A percentile compares a stretch with the other conserved stretches of the same genome.
phyloP scores from a whole-genome alignment of 2,888 invertebrate genomes.

The Eudasyphora cyanicolor region DNA sequence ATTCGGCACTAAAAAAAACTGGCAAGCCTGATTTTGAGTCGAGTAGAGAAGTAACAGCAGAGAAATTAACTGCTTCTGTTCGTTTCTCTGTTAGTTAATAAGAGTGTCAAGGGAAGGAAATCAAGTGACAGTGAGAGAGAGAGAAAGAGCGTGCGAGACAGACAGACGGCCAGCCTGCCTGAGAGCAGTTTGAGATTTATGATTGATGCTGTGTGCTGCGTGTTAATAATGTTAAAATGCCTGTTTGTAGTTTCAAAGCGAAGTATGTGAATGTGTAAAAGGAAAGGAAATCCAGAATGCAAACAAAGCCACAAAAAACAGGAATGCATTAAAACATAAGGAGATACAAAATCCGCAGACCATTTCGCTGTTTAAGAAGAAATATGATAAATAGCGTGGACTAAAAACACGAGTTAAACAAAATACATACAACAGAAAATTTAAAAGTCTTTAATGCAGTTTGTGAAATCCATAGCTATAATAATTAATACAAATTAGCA shows the following conservation, averaged over 20 bases:
- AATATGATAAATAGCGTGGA: background rate
- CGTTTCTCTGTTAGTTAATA: too few relatives aligned
- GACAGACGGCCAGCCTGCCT: background rate
- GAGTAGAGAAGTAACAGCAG: background rate
- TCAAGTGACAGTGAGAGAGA: constrained; percentile 22
- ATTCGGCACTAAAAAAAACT: too few relatives aligned
- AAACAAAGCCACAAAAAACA: background rate
- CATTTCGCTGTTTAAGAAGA: background rate
- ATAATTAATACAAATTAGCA: background rate
- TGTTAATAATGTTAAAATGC: constrained; percentile 12
- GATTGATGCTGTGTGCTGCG: constrained; percentile 67
- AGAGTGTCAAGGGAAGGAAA: constrained; percentile 59
- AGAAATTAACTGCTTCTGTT: background rate
- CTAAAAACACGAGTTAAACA: background rate
- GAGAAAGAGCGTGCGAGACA: background rate
- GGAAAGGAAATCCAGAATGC: constrained; percentile 27
- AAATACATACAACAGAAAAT: background rate
- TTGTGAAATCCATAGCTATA: too few relatives aligned
- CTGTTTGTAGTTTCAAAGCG: background rate
- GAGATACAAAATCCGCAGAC: background rate
- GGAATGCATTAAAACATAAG: background rate
- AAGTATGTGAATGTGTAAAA: background rate
- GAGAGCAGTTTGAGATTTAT: constrained; percentile 36
- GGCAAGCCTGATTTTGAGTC: too few relatives aligned
- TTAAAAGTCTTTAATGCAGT: background rate